A percentile compares a stretch with the other conserved stretches of the same genome.
These are phyloP conservation scores for Panthera uncia DNA, from an alignment of 2,113 vertebrate genomes.

Conservation along the genomic window DNA sequence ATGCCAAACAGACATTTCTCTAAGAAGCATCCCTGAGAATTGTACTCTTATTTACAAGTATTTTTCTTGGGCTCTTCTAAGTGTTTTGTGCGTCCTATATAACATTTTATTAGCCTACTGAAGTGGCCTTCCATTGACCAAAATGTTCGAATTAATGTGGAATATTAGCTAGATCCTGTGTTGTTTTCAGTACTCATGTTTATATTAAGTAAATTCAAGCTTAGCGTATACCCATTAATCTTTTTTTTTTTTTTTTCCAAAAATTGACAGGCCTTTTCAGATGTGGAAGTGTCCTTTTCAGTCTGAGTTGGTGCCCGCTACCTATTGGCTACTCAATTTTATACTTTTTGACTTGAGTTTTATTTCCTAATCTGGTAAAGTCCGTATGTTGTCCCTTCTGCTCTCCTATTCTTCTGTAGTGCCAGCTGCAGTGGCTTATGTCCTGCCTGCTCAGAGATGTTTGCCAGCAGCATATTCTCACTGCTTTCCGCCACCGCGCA, in stretches of 20 bases:
- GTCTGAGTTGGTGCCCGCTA: neutral
- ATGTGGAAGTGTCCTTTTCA: neutral
- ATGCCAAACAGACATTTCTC: neutral
- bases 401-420: slow-evolving; percentile 50
- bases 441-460: slow-evolving; percentile 64
- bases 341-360: neutral
- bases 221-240: neutral
- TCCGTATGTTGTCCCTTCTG: slow-evolving; percentile 5
- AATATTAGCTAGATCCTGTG: slow-evolving; percentile 18
- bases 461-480: slow-evolving; percentile 80
- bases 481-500: slow-evolving; percentile 76
- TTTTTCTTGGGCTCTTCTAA: slow-evolving; percentile 1
- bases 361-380: neutral
- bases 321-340: neutral
- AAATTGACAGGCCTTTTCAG: slow-evolving; percentile 1
- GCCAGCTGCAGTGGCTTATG: slow-evolving; percentile 69
- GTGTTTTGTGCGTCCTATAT: neutral
- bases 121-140: slow-evolving; percentile 1
- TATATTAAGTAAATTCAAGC: slow-evolving; percentile 44
- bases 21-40: neutral
- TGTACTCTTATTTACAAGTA: neutral
- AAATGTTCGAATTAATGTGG: slow-evolving; percentile 50
- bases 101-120: neutral
- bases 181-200: neutral
- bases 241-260: neutral